Percentiles rank a stretch among this genome's conserved stretches.
These are phyloP conservation scores for Perca flavescens DNA, from an alignment of 2,113 vertebrate genomes.

Conservation along the genomic window DNA sequence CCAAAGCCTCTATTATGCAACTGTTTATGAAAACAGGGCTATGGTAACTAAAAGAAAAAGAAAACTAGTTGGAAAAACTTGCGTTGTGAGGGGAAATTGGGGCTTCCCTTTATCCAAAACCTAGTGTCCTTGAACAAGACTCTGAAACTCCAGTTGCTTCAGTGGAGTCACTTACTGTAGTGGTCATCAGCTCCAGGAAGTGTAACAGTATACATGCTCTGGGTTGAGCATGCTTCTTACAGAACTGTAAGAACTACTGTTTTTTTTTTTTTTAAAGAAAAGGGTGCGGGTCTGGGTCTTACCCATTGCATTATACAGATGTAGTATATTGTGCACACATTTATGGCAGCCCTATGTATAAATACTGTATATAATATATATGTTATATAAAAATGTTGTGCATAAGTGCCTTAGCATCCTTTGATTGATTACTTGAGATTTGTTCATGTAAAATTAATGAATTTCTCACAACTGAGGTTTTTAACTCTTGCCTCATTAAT, in stretches of 20 bases:
- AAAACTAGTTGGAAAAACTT: not conserved
- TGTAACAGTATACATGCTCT: not conserved
- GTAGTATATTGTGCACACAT: not conserved
- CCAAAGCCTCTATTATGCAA: constrained; percentile 44
- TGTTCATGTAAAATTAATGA: not conserved
- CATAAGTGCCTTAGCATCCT: not conserved
- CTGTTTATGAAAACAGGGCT: constrained; percentile 55
- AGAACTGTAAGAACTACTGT: not conserved
- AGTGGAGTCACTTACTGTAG: not conserved
- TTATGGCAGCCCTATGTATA: not conserved
- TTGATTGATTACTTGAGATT: not conserved
- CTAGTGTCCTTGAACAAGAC: not conserved
- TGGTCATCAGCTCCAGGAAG: not conserved
- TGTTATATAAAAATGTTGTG: not conserved
- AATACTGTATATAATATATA: not conserved
- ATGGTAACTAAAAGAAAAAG: constrained; percentile 17
- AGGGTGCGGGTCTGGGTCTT: too few relatives aligned
- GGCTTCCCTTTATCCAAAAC: not conserved
- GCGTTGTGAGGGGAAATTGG: not conserved
- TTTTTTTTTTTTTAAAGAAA: not conserved
- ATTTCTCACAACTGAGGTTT: not conserved
- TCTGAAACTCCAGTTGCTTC: not conserved
- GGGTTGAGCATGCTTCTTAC: not conserved
- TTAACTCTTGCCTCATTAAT: not conserved
- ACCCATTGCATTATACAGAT: too few relatives aligned